Conservation (phyloP, 2,888 invertebrate genomes). For the Agrilus mali region DNA sequence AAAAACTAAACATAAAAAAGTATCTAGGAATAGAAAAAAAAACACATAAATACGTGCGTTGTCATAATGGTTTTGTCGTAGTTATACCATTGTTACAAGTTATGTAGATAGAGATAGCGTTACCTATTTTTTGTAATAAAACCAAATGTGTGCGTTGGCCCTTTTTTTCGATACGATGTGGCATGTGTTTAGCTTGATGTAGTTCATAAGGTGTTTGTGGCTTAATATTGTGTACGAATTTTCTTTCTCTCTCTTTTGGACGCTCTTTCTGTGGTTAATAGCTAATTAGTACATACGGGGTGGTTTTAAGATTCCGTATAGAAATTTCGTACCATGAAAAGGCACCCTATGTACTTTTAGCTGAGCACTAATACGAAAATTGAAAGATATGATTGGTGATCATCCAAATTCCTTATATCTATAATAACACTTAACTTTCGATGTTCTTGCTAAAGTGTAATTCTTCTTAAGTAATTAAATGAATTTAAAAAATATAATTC, state of each 20-base stretch:
- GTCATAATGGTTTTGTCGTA: slow-evolving; percentile 34
- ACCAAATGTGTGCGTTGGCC: slow-evolving; percentile 11
- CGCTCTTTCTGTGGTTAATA: slow-evolving; percentile 1
- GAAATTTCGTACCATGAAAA: no score
- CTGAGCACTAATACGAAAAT: neutral
- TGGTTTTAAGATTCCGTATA: neutral
- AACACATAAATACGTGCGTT: slow-evolving; percentile 14
- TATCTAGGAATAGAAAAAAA: slow-evolving; percentile 2
- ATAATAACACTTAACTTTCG: no score
- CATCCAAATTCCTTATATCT: slow-evolving; percentile 35
- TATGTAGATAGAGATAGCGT: slow-evolving; percentile 33
- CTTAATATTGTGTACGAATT: slow-evolving; percentile 12
- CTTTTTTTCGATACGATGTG: slow-evolving; percentile 14
- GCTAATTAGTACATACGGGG: no score
- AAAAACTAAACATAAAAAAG: slow-evolving; percentile 3
- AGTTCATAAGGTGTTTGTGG: slow-evolving; percentile 23
- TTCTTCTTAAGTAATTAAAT: no score
- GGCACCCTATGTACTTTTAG: slow-evolving; percentile 4
- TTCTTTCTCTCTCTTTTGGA: slow-evolving; percentile 13
- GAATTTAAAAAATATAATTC: no score
- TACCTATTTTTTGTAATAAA: slow-evolving; percentile 33
- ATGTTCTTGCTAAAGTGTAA: no score
- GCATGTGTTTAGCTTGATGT: slow-evolving; percentile 20
- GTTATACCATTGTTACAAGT: slow-evolving; percentile 30
- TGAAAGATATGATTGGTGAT: slow-evolving; percentile 26